Conservation (phyloP, 2,797 vertebrate species). For the Pipistrellus kuhlii region DNA sequence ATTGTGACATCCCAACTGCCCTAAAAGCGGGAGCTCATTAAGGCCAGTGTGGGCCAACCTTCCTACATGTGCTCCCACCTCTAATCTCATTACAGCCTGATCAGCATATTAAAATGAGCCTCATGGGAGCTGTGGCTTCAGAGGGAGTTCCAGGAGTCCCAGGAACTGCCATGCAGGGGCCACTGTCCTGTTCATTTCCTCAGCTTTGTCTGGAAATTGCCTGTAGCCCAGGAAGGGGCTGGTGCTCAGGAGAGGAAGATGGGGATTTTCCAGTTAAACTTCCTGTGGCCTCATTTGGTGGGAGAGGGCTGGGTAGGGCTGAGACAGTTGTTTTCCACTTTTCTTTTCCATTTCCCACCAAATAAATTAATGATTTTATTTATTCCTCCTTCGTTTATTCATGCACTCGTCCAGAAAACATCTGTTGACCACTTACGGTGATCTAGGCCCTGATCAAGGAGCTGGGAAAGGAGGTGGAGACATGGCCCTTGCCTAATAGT, state of each 20-base stretch:
- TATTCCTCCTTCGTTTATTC: neutral
- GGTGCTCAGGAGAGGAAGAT: neutral
- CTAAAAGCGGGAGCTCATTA: slow-evolving; percentile 69
- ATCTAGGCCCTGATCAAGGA: neutral
- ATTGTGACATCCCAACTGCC: slow-evolving; percentile 65
- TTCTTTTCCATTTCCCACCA: slow-evolving; percentile 10
- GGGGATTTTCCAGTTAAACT: slow-evolving; percentile 40
- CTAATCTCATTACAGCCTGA: slow-evolving; percentile 78
- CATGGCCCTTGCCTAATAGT: neutral
- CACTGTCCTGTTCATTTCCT: neutral
- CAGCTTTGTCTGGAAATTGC: neutral
- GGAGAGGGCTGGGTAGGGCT: neutral
- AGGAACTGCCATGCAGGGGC: neutral
- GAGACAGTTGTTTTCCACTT: neutral
- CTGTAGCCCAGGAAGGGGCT: neutral
- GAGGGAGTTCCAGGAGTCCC: slow-evolving; percentile 59
- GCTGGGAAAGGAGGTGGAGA: slow-evolving; percentile 1
- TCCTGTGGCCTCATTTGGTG: neutral
- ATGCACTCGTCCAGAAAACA: slow-evolving; percentile 13
- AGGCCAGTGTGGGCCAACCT: slow-evolving; percentile 70
- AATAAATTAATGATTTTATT: slow-evolving; percentile 44
- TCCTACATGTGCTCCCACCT: slow-evolving; percentile 63
- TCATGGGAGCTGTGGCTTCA: slow-evolving; percentile 58
- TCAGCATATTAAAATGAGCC: slow-evolving; percentile 78
- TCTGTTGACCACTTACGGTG: neutral